phyloP scores from a whole-genome alignment of 2,113 vertebrate genomes.

The Onychorhynchus coronatus region DNA sequence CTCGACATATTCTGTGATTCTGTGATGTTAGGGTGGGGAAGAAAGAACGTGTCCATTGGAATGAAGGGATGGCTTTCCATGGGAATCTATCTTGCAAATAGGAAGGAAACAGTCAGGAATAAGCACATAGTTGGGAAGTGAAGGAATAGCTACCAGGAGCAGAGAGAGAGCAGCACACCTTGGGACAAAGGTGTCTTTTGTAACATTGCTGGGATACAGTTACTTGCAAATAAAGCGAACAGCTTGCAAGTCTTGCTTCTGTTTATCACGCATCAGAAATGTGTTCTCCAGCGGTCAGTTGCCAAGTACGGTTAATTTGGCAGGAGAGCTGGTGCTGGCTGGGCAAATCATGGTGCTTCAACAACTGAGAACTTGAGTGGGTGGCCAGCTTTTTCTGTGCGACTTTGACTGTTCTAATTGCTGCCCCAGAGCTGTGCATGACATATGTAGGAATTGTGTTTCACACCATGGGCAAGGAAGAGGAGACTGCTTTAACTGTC shows the following conservation, averaged over 20 bases:
- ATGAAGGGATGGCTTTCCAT: neutral
- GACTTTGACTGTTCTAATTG: neutral
- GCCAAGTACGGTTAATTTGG: conserved; percentile 6
- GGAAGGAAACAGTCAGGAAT: neutral
- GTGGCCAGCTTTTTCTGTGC: neutral
- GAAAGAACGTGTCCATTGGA: neutral
- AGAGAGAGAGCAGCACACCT: neutral
- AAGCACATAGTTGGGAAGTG: neutral
- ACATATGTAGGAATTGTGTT: neutral
- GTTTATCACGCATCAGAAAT: conserved; percentile 10
- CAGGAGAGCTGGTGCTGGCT: neutral
- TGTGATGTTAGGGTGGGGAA: neutral
- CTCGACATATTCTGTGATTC: neutral
- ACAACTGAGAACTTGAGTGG: neutral
- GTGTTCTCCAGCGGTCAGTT: neutral
- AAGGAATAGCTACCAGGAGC: neutral
- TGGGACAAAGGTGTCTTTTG: neutral
- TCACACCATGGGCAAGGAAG: neutral
- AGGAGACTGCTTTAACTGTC: neutral
- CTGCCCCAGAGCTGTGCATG: neutral
- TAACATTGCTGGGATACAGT: neutral
- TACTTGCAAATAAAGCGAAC: conserved; percentile 25
- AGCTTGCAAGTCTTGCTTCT: conserved; percentile 13
- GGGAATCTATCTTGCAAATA: neutral
- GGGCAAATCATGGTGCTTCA: neutral